Evolutionary conservation across 2,797 vertebrate genomes (phyloP).

Genomic region (Poecilia velifera): DNA sequence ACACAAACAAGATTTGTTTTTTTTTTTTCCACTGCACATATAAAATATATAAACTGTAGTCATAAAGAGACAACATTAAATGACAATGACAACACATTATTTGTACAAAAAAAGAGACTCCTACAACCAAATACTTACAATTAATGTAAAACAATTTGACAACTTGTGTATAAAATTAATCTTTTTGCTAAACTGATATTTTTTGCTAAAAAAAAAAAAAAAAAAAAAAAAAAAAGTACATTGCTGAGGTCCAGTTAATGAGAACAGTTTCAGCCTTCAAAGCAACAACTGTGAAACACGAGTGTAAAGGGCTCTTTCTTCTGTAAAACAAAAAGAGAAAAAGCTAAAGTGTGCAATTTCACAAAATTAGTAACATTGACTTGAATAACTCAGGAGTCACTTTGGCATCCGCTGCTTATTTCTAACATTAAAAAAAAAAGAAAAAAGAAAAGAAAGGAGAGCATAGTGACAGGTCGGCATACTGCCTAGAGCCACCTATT

Average conservation of each 20-base stretch:
- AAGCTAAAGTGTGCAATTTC: slow-evolving; percentile 11
- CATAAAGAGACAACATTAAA: slow-evolving; percentile 28
- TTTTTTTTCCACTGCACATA: slow-evolving; percentile 62
- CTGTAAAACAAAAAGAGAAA: neutral
- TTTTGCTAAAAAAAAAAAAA: neutral
- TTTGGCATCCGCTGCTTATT: slow-evolving; percentile 15
- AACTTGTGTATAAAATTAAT: slow-evolving; percentile 21
- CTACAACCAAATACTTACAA: slow-evolving; percentile 19
- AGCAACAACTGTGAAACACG: neutral
- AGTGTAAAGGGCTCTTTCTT: slow-evolving; percentile 15
- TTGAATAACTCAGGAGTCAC: neutral
- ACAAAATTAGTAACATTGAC: slow-evolving; percentile 3
- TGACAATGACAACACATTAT: slow-evolving; percentile 13
- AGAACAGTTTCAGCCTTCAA: neutral
- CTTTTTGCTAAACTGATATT: slow-evolving; percentile 18
- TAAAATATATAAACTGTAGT: slow-evolving; percentile 29
- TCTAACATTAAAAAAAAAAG: neutral
- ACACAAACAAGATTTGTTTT: slow-evolving; percentile 5
- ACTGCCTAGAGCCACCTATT: neutral
- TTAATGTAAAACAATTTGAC: slow-evolving; percentile 37
- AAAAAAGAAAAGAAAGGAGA: neutral
- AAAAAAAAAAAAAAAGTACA: slow-evolving; percentile 28
- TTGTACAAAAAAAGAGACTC: slow-evolving; percentile 21
- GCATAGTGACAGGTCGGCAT: neutral
- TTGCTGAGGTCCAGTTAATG: neutral